Conservation (phyloP, 2,888 invertebrate species). For the Cerceris ruficornis region DNA sequence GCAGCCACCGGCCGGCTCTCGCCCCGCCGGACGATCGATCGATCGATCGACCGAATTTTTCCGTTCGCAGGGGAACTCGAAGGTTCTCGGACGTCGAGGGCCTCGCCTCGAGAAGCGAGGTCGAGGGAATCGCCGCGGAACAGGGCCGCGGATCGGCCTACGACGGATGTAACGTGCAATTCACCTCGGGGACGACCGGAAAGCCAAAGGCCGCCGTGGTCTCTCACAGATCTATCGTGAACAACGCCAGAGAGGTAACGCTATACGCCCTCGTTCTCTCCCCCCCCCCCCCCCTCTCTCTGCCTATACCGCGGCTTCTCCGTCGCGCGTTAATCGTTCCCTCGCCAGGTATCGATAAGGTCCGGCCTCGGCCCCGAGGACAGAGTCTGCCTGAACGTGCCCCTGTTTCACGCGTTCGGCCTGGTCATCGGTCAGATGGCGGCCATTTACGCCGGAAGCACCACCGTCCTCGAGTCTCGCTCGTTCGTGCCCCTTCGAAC, state of each 20-base stretch:
- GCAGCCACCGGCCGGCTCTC: neutral
- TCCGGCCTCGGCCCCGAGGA: slow-evolving; percentile 81
- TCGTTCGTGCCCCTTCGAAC: slow-evolving; percentile 85
- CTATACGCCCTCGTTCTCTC: too few relatives aligned
- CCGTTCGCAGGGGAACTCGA: slow-evolving; percentile 79
- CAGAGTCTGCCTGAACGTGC: slow-evolving; percentile 86
- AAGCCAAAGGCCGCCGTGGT: slow-evolving; percentile 89
- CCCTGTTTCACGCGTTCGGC: slow-evolving; percentile 93
- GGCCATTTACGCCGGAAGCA: slow-evolving; percentile 84
- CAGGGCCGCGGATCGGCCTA: slow-evolving; percentile 86
- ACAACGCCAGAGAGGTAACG: slow-evolving; percentile 87
- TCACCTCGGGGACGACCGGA: slow-evolving; percentile 94
- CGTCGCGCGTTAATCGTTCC: neutral
- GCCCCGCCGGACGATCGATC: neutral
- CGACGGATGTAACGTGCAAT: slow-evolving; percentile 89
- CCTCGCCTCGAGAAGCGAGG: slow-evolving; percentile 70
- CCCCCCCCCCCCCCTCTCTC: too few relatives aligned
- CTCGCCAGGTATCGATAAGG: slow-evolving; percentile 73
- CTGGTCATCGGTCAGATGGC: slow-evolving; percentile 85
- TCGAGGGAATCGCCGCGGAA: slow-evolving; percentile 80
- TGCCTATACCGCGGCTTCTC: too few relatives aligned
- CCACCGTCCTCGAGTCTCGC: slow-evolving; percentile 85
- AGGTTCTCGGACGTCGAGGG: slow-evolving; percentile 81
- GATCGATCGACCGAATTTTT: slow-evolving; percentile 33
- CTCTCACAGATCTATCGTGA: slow-evolving; percentile 88